These are phyloP conservation scores for Artemia sinica DNA, from an alignment of 2,888 invertebrate species.

Conservation along the genomic window DNA sequence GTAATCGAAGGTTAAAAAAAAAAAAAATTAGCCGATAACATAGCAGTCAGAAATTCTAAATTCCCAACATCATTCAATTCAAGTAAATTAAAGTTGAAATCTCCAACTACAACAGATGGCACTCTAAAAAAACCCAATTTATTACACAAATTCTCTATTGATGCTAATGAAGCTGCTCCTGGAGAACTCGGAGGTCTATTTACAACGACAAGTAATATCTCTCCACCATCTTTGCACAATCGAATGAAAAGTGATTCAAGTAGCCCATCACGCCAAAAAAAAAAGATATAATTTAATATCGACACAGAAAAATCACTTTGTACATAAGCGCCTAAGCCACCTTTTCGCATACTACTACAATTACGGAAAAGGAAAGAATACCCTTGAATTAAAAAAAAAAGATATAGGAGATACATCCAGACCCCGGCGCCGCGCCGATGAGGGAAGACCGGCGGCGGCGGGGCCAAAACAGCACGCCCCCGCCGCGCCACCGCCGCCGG, in stretches of 20 bases:
- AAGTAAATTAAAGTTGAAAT: not conserved
- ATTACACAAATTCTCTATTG: not conserved
- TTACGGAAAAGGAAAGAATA: not conserved
- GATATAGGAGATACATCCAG: not conserved
- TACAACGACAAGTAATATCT: not conserved
- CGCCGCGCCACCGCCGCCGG: too few species aligned
- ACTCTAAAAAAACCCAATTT: not conserved
- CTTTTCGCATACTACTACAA: not conserved
- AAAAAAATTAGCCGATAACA: not conserved
- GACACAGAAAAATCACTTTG: not conserved
- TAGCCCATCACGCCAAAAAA: not conserved
- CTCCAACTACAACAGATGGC: not conserved
- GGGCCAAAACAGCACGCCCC: too few species aligned
- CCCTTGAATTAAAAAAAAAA: not conserved
- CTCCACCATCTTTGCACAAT: not conserved
- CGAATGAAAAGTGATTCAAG: not conserved
- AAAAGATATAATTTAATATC: not conserved
- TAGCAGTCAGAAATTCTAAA: not conserved
- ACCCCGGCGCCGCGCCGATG: too few species aligned
- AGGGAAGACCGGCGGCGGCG: too few species aligned
- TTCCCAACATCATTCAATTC: not conserved
- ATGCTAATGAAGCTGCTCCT: not conserved
- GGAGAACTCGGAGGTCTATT: not conserved
- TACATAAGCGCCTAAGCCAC: not conserved
- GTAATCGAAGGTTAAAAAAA: slow-evolving; percentile 3